Evolutionary conservation across 2,888 invertebrate species (phyloP).

Genomic region (Augochlorella aurata): DNA sequence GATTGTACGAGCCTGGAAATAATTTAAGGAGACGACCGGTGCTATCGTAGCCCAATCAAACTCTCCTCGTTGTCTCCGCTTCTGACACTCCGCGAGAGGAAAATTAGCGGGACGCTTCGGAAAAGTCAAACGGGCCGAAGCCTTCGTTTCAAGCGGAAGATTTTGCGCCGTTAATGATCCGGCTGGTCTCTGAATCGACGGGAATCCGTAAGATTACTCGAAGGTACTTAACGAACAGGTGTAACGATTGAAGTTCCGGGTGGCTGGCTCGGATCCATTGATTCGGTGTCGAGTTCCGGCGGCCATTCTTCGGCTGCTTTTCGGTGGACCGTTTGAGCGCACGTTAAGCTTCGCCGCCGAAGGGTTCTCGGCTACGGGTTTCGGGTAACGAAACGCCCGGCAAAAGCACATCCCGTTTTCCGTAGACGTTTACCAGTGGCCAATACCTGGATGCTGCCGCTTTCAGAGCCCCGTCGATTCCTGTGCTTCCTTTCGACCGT

Average conservation of each 20-base stretch:
- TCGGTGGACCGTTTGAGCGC: constrained; percentile 16
- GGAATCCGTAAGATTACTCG: not conserved
- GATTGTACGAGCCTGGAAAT: not conserved
- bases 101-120: not conserved
- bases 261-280: constrained; percentile 9
- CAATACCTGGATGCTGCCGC: constrained; percentile 49
- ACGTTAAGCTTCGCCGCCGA: constrained; percentile 32
- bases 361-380: constrained; percentile 34
- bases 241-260: constrained; percentile 7
- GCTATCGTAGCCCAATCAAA: not conserved
- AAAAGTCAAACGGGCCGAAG: not conserved
- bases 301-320: constrained; percentile 25
- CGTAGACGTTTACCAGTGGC: constrained; percentile 49
- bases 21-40: not conserved
- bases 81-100: not conserved
- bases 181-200: not conserved
- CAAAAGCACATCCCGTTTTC: constrained; percentile 54
- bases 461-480: constrained; percentile 48
- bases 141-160: not conserved
- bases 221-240: constrained; percentile 25
- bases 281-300: constrained; percentile 21
- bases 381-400: constrained; percentile 18
- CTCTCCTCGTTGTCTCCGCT: not conserved
- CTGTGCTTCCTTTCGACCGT: constrained; percentile 26
- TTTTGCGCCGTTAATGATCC: not conserved